A percentile compares a stretch with the other conserved stretches of the same genome.
Evolutionary conservation across 2,888 invertebrate species (phyloP).

Genomic region (Rhorus exstirpatorius): DNA sequence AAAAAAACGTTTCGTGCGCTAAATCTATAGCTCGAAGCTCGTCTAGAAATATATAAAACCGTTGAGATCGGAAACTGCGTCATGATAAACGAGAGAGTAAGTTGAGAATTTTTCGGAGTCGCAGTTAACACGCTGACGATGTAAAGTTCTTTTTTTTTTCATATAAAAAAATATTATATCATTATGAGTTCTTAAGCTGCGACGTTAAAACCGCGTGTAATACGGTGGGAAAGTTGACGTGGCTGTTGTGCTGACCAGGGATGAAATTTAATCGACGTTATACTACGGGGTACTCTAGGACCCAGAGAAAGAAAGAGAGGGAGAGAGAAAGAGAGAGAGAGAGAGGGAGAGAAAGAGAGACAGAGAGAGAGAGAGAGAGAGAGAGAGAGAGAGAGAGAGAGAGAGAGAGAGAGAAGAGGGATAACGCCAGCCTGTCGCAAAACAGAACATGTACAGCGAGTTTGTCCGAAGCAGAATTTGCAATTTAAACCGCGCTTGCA

Average conservation of each 20-base stretch:
- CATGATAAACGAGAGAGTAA: background rate
- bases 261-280: constrained; percentile 82
- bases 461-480: constrained; percentile 81
- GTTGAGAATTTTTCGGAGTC: background rate
- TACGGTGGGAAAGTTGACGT: constrained; percentile 57
- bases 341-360: constrained; percentile 1
- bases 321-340: constrained; percentile 13
- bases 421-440: constrained; percentile 61
- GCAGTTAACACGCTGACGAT: background rate
- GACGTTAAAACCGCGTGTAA: constrained; percentile 48
- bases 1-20: constrained; percentile 13
- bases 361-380: constrained; percentile 6
- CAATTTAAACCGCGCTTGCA: constrained; percentile 81
- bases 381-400: constrained; percentile 19
- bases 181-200: constrained; percentile 17
- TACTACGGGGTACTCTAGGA: constrained; percentile 74
- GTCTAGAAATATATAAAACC: too few species aligned
- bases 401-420: constrained; percentile 8
- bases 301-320: constrained; percentile 26
- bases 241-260: constrained; percentile 70
- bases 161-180: background rate
- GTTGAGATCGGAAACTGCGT: too few species aligned
- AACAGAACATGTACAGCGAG: constrained; percentile 67
- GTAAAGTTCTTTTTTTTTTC: background rate
- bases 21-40: constrained; percentile 58